These are phyloP conservation scores for Oeneis ivallda DNA, from an alignment of 2,888 invertebrate species.

Conservation along the genomic window DNA sequence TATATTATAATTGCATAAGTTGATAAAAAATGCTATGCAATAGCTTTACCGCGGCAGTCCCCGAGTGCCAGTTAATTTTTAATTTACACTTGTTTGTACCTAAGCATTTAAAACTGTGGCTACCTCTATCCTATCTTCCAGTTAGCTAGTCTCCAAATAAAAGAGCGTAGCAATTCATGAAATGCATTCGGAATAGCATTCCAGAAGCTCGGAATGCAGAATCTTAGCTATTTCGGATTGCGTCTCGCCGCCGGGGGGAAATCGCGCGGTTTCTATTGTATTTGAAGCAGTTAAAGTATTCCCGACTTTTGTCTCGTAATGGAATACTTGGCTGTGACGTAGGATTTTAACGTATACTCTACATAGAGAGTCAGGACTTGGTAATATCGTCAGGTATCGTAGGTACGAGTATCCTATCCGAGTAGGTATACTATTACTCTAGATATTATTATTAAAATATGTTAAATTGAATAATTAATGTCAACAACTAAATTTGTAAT, in stretches of 20 bases:
- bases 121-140: background rate
- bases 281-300: constrained; percentile 13
- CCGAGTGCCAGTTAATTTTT: too few relatives aligned
- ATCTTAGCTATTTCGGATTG: constrained; percentile 22
- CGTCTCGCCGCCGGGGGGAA: constrained; percentile 2
- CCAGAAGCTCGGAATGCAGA: constrained; percentile 14
- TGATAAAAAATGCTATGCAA: too few relatives aligned
- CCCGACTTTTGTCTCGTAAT: background rate
- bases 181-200: constrained; percentile 23
- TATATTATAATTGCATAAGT: too few relatives aligned
- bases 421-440: too few relatives aligned
- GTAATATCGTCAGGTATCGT: too few relatives aligned
- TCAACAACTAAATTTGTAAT: too few relatives aligned
- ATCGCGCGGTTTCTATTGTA: constrained; percentile 17
- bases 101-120: background rate
- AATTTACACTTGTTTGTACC: too few relatives aligned
- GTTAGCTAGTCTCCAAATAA: constrained; percentile 5
- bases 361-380: too few relatives aligned
- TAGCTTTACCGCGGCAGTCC: too few relatives aligned
- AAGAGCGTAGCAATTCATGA: constrained; percentile 14
- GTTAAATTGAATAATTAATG: too few relatives aligned
- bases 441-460: too few relatives aligned
- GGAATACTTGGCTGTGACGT: constrained; percentile 4
- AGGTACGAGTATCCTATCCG: too few relatives aligned
- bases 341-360: background rate